Evolutionary conservation across 2,113 vertebrate genomes (phyloP).

Genomic region (Caracal caracal): DNA sequence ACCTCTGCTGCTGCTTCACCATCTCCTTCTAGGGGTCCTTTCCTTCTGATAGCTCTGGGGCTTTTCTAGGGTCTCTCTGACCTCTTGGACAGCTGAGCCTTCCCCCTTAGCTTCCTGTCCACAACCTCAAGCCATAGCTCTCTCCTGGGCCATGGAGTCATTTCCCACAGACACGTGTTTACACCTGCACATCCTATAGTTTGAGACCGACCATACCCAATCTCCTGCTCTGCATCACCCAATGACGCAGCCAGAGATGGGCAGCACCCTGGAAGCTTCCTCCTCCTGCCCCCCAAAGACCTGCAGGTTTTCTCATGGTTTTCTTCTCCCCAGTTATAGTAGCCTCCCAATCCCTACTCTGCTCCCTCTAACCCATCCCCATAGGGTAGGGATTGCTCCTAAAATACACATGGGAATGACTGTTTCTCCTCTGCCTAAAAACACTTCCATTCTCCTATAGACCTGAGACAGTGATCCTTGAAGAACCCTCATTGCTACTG

Average conservation of each 20-base stretch:
- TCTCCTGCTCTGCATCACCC: neutral
- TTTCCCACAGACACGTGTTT: neutral
- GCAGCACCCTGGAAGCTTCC: neutral
- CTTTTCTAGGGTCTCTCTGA: neutral
- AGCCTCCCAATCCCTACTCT: neutral
- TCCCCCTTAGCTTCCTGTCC: neutral
- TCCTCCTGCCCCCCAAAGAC: too few species aligned
- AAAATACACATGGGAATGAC: neutral
- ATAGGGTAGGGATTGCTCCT: neutral
- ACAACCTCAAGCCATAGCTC: neutral
- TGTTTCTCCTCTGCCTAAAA: neutral
- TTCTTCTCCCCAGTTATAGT: neutral
- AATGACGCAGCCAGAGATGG: neutral
- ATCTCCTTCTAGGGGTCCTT: neutral
- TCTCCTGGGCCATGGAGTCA: neutral
- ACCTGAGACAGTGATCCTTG: neutral
- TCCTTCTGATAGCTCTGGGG: neutral
- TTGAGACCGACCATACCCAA: neutral
- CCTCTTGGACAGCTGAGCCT: neutral
- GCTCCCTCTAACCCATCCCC: neutral
- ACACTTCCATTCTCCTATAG: neutral
- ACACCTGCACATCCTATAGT: neutral
- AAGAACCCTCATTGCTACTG: neutral
- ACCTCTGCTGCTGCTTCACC: neutral
- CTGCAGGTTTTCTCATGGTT: neutral